These are phyloP conservation scores for Oryzias melastigma DNA, from an alignment of 2,113 vertebrate genomes.

Conservation along the genomic window DNA sequence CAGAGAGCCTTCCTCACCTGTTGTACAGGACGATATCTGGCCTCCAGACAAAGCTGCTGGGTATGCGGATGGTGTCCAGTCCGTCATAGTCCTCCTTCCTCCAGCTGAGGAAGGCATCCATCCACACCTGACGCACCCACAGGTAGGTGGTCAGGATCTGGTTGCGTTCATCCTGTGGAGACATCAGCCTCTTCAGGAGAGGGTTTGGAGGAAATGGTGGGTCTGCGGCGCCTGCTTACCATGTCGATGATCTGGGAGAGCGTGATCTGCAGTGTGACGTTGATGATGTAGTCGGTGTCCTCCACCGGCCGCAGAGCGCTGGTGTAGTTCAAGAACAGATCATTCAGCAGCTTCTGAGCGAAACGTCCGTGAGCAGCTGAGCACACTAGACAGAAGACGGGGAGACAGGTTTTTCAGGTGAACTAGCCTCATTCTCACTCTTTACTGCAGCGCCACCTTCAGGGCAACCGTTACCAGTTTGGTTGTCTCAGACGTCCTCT, in stretches of 20 bases:
- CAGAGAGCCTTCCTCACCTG: constrained; percentile 72
- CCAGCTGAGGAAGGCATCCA: constrained; percentile 86
- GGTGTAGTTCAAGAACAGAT: constrained; percentile 89
- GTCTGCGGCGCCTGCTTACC: constrained; percentile 63
- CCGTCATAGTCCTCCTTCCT: constrained; percentile 84
- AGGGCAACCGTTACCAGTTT: background rate
- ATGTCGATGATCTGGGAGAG: constrained; percentile 94
- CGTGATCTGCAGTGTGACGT: constrained; percentile 89
- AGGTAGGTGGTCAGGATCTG: constrained; percentile 81
- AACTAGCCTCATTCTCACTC: background rate
- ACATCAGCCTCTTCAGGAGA: background rate
- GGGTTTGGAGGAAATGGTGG: background rate
- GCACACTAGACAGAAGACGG: constrained; percentile 65
- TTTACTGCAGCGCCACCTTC: background rate
- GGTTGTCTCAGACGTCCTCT: too few relatives aligned
- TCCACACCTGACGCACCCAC: constrained; percentile 91
- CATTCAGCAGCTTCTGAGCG: constrained; percentile 83
- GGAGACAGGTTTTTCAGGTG: background rate
- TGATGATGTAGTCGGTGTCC: constrained; percentile 86
- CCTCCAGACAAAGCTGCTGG: constrained; percentile 88
- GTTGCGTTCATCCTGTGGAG: constrained; percentile 72
- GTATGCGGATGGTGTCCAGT: constrained; percentile 87
- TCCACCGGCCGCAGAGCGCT: constrained; percentile 86
- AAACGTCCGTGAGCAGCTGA: constrained; percentile 78
- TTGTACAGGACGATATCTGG: constrained; percentile 92